Percentiles rank a stretch among this genome's conserved stretches.
Evolutionary conservation across 1,140 invertebrate species (phyloP).

Genomic region (Glossosoma conforme): DNA sequence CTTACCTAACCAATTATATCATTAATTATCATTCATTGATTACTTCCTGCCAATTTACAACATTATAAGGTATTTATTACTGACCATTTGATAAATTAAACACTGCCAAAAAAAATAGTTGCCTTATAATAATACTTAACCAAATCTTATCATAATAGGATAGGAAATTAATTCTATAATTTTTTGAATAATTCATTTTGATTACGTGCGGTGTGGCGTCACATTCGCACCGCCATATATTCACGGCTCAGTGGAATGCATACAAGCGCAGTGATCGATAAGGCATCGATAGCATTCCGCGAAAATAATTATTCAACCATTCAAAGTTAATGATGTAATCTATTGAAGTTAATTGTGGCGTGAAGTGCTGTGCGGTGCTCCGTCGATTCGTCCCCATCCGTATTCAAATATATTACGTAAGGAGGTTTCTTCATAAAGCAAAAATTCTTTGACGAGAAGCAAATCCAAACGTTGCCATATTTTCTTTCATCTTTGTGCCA

Average conservation of each 20-base stretch:
- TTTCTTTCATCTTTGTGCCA: constrained; percentile 1
- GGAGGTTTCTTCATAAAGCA: neutral
- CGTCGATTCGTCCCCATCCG: neutral
- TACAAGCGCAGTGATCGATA: neutral
- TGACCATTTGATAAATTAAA: too few species aligned
- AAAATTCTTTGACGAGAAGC: constrained; percentile 2
- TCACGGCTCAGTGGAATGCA: neutral
- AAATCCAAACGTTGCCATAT: neutral
- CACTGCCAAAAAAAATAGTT: too few species aligned
- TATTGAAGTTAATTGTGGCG: constrained; percentile 31
- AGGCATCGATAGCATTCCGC: constrained; percentile 2
- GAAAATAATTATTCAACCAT: constrained; percentile 31
- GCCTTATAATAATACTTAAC: too few species aligned
- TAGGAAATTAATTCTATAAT: too few species aligned
- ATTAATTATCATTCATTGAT: too few species aligned
- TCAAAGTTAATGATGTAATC: constrained; percentile 32
- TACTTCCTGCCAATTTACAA: too few species aligned
- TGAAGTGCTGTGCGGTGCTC: constrained; percentile 11
- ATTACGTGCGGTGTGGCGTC: too few species aligned
- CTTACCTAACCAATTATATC: too few species aligned
- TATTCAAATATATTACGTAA: neutral
- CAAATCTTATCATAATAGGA: too few species aligned
- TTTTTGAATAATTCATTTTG: too few species aligned
- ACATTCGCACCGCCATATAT: too few species aligned
- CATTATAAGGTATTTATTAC: too few species aligned